Evolutionary conservation across 2,797 vertebrate species (phyloP).

Genomic region (Tympanoctomys barrerae): DNA sequence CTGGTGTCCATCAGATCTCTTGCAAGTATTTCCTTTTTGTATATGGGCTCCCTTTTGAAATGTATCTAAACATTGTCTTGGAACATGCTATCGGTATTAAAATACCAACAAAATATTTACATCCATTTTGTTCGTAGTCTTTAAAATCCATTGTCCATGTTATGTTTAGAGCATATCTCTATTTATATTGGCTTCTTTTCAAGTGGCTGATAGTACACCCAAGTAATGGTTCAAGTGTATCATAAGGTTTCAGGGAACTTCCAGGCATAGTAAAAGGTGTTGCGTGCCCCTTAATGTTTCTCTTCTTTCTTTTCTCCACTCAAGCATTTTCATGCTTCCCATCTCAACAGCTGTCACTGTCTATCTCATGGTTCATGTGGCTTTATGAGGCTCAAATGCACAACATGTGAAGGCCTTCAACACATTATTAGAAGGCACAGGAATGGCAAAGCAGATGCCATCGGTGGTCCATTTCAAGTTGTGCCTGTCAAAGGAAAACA

Average conservation of each 20-base stretch:
- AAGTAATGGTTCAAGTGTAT: background rate
- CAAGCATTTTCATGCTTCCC: background rate
- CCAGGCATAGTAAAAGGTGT: background rate
- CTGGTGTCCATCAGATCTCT: background rate
- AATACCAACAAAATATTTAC: background rate
- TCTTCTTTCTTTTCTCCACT: background rate
- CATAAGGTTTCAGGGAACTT: background rate
- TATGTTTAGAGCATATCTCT: background rate
- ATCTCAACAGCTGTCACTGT: background rate
- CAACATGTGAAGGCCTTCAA: background rate
- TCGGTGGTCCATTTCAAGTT: slow-evolving; percentile 2
- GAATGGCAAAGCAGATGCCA: background rate
- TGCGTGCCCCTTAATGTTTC: background rate
- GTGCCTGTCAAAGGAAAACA: background rate
- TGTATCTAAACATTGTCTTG: background rate
- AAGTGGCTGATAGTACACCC: background rate
- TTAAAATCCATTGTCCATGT: background rate
- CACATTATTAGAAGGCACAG: background rate
- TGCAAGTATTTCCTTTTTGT: background rate
- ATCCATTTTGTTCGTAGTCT: background rate
- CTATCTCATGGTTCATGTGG: background rate
- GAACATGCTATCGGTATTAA: background rate
- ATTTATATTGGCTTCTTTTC: background rate
- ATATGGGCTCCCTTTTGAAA: background rate
- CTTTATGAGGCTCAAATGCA: slow-evolving; percentile 10